phyloP scores from a whole-genome alignment of 1,140 invertebrate genomes.

The Temnothorax nylanderi region DNA sequence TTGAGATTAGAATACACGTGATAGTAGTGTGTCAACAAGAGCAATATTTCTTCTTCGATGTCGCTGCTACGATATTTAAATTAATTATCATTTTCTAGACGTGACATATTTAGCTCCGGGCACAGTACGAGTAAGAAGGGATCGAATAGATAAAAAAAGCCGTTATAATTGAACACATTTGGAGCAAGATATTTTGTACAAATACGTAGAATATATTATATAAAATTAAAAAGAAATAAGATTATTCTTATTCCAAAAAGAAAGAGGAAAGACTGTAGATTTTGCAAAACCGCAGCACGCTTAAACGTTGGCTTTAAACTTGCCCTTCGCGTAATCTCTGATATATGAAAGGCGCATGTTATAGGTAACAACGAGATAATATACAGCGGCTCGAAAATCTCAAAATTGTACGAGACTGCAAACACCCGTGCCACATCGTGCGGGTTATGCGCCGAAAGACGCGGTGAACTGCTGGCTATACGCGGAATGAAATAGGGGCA shows the following conservation, averaged over 20 bases:
- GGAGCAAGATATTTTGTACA: background rate
- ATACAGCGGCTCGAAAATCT: background rate
- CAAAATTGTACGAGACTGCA: constrained; percentile 22
- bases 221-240: background rate
- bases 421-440: background rate
- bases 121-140: no score
- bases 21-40: background rate
- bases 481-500: constrained; percentile 26
- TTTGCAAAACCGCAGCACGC: background rate
- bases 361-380: constrained; percentile 23
- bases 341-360: background rate
- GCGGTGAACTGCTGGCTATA: background rate
- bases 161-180: background rate
- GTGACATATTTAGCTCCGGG: no score
- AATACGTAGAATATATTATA: background rate
- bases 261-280: background rate
- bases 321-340: background rate
- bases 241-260: background rate
- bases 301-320: background rate
- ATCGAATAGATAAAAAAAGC: no score
- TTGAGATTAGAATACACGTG: constrained; percentile 1
- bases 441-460: background rate
- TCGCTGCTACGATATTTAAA: no score
- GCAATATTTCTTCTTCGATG: no score
- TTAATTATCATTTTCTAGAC: no score